phyloP scores from a whole-genome alignment of 2,113 vertebrate genomes.

The Varanus salvator region DNA sequence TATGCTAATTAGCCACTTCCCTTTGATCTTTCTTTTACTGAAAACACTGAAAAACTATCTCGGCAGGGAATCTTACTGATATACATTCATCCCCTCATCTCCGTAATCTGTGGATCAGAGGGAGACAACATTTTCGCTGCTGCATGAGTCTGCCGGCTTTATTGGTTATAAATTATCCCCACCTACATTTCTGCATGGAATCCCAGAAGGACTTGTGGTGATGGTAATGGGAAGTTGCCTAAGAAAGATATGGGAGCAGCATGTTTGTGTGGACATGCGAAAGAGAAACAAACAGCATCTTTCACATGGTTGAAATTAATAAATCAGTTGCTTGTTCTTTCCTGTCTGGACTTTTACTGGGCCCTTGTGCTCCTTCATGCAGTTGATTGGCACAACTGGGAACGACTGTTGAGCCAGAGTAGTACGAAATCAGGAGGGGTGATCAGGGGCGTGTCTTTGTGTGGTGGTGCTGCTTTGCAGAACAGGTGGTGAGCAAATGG shows the following conservation, averaged over 20 bases:
- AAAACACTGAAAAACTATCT: constrained; percentile 87
- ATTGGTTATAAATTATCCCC: constrained; percentile 71
- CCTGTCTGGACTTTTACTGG: not conserved
- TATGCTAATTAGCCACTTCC: constrained; percentile 85
- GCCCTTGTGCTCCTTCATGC: not conserved
- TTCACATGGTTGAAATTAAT: constrained; percentile 55
- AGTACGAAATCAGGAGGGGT: constrained; percentile 2
- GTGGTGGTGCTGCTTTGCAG: not conserved
- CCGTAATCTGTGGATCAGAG: constrained; percentile 85
- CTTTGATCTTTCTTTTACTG: constrained; percentile 85
- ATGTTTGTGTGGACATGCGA: constrained; percentile 63
- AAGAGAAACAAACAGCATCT: constrained; percentile 48
- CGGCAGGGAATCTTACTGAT: constrained; percentile 83
- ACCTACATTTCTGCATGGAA: constrained; percentile 59
- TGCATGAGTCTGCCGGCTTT: constrained; percentile 75
- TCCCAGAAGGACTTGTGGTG: not conserved
- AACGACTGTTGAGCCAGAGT: constrained; percentile 39
- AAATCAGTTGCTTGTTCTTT: constrained; percentile 47
- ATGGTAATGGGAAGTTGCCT: constrained; percentile 39
- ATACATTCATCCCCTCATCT: constrained; percentile 83
- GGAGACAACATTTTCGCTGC: constrained; percentile 80
- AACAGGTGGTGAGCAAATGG: not conserved
- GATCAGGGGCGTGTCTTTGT: not conserved
- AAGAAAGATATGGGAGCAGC: constrained; percentile 42
- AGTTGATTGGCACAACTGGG: constrained; percentile 28